Conservation (phyloP, 2,888 invertebrate genomes). For the Xestia ashworthii region DNA sequence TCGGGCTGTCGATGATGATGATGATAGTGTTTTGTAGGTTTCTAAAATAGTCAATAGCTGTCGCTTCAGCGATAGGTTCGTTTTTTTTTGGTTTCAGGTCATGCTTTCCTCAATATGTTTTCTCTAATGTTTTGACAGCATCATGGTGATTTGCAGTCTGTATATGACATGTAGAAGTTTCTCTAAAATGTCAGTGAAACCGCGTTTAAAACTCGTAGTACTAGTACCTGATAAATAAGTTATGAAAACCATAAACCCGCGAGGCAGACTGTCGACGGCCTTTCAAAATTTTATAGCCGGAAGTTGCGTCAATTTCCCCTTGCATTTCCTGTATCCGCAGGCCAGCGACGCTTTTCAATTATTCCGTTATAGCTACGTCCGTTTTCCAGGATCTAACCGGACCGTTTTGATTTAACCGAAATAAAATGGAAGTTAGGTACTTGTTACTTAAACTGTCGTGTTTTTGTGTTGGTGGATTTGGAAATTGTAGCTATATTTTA, state of each 20-base stretch:
- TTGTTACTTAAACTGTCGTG: neutral
- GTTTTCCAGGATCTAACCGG: slow-evolving; percentile 25
- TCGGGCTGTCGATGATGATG: too few relatives aligned
- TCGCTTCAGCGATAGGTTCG: neutral
- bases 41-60: neutral
- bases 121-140: neutral
- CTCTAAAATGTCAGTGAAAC: neutral
- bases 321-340: slow-evolving; percentile 67
- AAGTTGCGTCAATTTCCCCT: slow-evolving; percentile 73
- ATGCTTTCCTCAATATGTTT: too few relatives aligned
- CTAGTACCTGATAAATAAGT: slow-evolving; percentile 1
- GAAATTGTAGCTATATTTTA: neutral
- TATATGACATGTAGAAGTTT: neutral
- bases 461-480: neutral
- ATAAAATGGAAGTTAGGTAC: slow-evolving; percentile 12
- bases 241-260: slow-evolving; percentile 16
- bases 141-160: neutral
- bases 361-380: slow-evolving; percentile 56
- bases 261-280: slow-evolving; percentile 1
- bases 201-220: neutral
- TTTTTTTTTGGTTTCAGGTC: neutral
- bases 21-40: too few relatives aligned
- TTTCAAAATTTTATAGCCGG: slow-evolving; percentile 65
- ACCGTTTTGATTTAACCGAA: slow-evolving; percentile 26
- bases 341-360: slow-evolving; percentile 60